Percentiles rank a stretch among this genome's conserved stretches.
phyloP scores from a whole-genome alignment of 1,140 invertebrate species.

The Leptopilina boulardi region DNA sequence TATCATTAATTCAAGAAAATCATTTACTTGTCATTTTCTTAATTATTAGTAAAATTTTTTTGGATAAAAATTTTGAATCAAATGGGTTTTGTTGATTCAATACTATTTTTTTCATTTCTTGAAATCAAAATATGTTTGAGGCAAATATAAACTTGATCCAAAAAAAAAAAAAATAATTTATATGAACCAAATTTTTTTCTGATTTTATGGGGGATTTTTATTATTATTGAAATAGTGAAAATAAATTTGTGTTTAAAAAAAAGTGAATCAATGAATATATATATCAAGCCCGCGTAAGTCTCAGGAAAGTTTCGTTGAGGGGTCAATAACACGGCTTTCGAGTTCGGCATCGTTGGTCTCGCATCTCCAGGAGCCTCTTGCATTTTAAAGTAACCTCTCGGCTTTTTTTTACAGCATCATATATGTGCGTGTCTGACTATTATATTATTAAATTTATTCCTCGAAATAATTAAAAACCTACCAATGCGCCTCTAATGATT shows the following conservation, averaged over 20 bases:
- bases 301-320: conserved; percentile 3
- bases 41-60: too few relatives aligned
- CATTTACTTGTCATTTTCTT: too few relatives aligned
- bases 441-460: conserved; percentile 11
- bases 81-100: too few relatives aligned
- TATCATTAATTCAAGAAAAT: too few relatives aligned
- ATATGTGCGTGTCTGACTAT: neutral
- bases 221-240: neutral
- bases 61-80: too few relatives aligned
- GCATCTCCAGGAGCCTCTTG: conserved; percentile 1
- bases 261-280: conserved; percentile 14
- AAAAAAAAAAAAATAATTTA: too few relatives aligned
- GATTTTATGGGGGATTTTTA: too few relatives aligned
- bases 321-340: conserved; percentile 12
- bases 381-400: conserved; percentile 13
- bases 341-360: conserved; percentile 15
- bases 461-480: conserved; percentile 3
- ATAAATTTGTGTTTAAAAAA: neutral
- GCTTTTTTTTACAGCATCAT: neutral
- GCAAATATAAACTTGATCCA: too few relatives aligned
- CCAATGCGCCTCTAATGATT: conserved; percentile 7
- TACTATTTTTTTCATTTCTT: too few relatives aligned
- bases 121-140: too few relatives aligned
- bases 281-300: neutral
- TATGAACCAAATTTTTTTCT: too few relatives aligned